A percentile compares a stretch with the other conserved stretches of the same genome.
phyloP scores from a whole-genome alignment of 1,140 invertebrate genomes.

The Drosophila sucinea region DNA sequence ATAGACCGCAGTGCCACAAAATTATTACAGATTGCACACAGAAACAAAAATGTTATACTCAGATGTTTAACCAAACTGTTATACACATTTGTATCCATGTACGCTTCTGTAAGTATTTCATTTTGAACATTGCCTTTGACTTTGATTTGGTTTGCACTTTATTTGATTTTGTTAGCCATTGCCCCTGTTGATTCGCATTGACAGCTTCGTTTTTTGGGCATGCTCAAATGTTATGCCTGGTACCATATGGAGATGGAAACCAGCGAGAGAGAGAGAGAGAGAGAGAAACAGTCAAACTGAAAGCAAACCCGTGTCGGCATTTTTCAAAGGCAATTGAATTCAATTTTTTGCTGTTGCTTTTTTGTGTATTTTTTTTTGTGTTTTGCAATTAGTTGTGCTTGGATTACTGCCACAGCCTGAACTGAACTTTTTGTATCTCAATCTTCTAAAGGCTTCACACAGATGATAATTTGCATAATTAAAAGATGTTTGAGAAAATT shows the following conservation, averaged over 20 bases:
- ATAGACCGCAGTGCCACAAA: too few species aligned
- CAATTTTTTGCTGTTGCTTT: constrained; percentile 43
- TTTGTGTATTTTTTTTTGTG: constrained; percentile 11
- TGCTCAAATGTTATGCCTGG: constrained; percentile 12
- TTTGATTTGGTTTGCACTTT: constrained; percentile 57
- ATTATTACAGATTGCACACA: too few species aligned
- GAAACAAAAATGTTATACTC: neutral
- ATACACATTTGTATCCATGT: neutral
- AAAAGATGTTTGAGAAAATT: constrained; percentile 63
- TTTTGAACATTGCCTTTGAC: neutral
- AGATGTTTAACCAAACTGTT: neutral
- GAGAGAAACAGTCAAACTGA: constrained; percentile 1
- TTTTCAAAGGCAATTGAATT: constrained; percentile 59
- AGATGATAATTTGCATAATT: constrained; percentile 74
- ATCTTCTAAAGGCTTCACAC: constrained; percentile 23
- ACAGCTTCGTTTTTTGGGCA: constrained; percentile 26
- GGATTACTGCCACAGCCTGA: constrained; percentile 12
- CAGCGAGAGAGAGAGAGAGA: neutral
- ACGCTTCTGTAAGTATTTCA: neutral
- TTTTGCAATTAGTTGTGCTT: constrained; percentile 21
- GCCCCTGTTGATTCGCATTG: constrained; percentile 43
- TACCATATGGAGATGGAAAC: neutral
- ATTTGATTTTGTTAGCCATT: constrained; percentile 55
- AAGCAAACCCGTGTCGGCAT: constrained; percentile 2
- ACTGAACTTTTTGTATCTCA: constrained; percentile 11